phyloP scores from a whole-genome alignment of 2,113 vertebrate species.

The Amblyornis subalaris region DNA sequence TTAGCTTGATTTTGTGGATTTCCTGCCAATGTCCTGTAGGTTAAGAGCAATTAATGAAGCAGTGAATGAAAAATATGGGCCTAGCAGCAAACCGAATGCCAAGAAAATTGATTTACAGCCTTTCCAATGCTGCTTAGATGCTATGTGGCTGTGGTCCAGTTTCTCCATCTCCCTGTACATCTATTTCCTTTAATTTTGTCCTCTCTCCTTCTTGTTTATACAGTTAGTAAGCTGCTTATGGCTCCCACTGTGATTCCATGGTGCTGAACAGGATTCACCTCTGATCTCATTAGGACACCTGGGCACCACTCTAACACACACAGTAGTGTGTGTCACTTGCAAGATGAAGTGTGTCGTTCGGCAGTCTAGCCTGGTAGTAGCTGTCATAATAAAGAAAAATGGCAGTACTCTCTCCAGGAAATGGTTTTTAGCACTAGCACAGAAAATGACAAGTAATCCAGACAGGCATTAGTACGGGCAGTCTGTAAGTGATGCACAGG shows the following conservation, averaged over 20 bases:
- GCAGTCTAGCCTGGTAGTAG: background rate
- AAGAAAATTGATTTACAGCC: background rate
- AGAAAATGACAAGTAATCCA: background rate
- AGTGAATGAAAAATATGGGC: background rate
- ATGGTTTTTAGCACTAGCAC: background rate
- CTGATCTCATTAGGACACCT: background rate
- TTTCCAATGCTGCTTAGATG: background rate
- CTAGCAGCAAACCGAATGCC: background rate
- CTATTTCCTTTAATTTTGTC: background rate
- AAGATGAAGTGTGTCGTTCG: background rate
- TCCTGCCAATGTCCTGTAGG: background rate
- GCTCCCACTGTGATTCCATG: background rate
- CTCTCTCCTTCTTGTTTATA: background rate
- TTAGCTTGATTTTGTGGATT: background rate
- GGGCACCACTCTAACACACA: background rate
- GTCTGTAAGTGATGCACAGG: background rate
- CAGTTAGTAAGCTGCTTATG: background rate
- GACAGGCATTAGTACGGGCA: background rate
- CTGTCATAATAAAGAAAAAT: conserved; percentile 18
- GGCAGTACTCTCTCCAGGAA: background rate
- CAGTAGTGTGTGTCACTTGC: background rate
- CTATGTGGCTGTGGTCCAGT: background rate
- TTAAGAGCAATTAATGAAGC: background rate
- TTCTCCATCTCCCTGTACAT: background rate
- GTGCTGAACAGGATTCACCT: background rate